Conservation (phyloP, 1,140 invertebrate genomes). For the Nasonia vitripennis region DNA sequence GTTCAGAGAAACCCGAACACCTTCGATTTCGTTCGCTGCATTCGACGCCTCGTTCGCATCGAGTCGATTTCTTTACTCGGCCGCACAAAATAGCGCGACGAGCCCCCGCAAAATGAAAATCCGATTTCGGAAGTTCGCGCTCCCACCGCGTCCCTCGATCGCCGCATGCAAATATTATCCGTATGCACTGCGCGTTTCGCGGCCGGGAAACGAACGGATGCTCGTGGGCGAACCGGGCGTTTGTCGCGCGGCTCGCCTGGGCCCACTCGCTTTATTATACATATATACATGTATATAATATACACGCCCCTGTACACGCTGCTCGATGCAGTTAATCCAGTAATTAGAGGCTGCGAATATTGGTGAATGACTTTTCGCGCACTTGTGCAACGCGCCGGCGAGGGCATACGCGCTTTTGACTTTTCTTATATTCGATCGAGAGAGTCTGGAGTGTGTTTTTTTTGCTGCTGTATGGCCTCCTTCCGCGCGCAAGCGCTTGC, state of each 20-base stretch:
- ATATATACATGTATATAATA: neutral
- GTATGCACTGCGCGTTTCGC: neutral
- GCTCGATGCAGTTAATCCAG: neutral
- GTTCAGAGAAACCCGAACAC: too few species aligned
- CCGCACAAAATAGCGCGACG: neutral
- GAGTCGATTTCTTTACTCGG: too few species aligned
- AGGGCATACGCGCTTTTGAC: neutral
- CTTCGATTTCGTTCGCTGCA: too few species aligned
- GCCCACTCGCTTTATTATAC: slow-evolving; percentile 9
- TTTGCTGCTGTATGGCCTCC: neutral
- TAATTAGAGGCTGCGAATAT: slow-evolving; percentile 8
- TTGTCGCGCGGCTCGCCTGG: neutral
- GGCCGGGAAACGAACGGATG: slow-evolving; percentile 24
- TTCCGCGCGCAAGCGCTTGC: neutral
- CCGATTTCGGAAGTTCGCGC: neutral
- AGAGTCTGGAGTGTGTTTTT: neutral
- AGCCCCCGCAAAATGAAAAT: neutral
- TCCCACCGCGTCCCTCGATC: neutral
- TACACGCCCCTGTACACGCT: neutral
- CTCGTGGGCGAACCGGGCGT: slow-evolving; percentile 45
- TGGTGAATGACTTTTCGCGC: neutral
- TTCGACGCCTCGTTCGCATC: too few species aligned
- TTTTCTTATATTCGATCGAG: neutral
- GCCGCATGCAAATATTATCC: slow-evolving; percentile 12
- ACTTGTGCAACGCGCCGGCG: neutral